Evolutionary conservation across 2,888 invertebrate genomes (phyloP).

Genomic region (Apamea epomidion): DNA sequence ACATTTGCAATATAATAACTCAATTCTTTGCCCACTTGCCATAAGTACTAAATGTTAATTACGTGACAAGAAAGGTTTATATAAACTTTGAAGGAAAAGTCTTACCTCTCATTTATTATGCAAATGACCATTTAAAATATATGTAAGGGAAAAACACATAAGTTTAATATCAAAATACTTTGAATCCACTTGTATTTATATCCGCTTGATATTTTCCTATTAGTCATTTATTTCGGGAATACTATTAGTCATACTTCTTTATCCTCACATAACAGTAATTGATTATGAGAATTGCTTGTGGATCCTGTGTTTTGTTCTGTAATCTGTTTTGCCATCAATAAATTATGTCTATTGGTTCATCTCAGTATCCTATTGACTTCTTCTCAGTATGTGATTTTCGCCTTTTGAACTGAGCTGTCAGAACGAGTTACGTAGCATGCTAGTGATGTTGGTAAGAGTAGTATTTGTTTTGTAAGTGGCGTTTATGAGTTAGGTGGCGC

Average conservation of each 20-base stretch:
- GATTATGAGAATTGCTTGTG: constrained; percentile 11
- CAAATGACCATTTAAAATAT: not conserved
- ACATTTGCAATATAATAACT: no score
- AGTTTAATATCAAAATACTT: not conserved
- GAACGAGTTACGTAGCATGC: not conserved
- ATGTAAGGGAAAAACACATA: not conserved
- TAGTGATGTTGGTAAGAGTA: not conserved
- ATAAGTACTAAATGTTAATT: not conserved
- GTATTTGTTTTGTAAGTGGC: not conserved
- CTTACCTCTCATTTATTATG: not conserved
- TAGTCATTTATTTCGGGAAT: constrained; percentile 7
- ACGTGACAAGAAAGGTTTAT: not conserved
- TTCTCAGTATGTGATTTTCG: not conserved
- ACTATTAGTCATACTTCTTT: constrained; percentile 23
- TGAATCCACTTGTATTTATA: not conserved
- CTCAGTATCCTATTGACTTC: not conserved
- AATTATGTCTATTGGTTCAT: not conserved
- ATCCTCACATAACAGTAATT: not conserved
- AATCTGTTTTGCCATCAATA: constrained; percentile 5
- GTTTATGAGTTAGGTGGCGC: no score
- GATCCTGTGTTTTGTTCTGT: not conserved
- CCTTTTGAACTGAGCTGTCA: not conserved
- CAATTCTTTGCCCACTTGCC: not conserved
- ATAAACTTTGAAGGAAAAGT: not conserved
- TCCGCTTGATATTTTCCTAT: constrained; percentile 18